Conservation (phyloP, 2,888 invertebrate genomes). For the Eupithecia subumbrata region DNA sequence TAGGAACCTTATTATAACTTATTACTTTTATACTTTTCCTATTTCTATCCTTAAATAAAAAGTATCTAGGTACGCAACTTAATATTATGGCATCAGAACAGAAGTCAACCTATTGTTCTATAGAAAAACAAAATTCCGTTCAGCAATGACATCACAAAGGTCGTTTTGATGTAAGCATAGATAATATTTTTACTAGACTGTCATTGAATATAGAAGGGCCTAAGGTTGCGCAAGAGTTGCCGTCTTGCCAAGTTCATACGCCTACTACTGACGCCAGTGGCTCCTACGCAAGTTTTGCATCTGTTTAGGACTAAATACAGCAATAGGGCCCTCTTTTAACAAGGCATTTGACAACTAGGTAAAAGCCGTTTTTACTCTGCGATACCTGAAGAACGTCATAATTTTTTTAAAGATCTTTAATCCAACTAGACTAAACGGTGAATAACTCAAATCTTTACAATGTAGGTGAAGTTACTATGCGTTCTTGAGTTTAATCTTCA, state of each 20-base stretch:
- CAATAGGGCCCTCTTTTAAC: neutral
- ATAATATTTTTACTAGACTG: conserved; percentile 36
- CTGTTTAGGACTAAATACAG: conserved; percentile 34
- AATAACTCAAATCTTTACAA: neutral
- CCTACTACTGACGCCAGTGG: conserved; percentile 66
- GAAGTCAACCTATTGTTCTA: conserved; percentile 20
- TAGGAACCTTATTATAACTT: neutral
- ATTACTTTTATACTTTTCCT: neutral
- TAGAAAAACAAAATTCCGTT: conserved; percentile 16
- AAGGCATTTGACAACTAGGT: neutral
- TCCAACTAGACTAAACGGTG: neutral
- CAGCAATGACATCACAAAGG: conserved; percentile 24
- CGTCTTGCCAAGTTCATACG: conserved; percentile 71
- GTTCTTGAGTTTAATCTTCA: conserved; percentile 13
- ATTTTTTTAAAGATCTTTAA: neutral
- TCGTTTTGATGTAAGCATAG: conserved; percentile 21
- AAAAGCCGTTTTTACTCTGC: neutral
- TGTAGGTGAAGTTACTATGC: neutral
- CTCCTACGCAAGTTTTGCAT: conserved; percentile 64
- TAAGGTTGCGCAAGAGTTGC: conserved; percentile 63
- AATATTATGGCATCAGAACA: neutral
- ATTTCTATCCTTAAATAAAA: neutral
- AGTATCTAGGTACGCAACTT: neutral
- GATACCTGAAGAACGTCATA: neutral
- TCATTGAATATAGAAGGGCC: conserved; percentile 67